Evolutionary conservation across 2,797 vertebrate genomes (phyloP).

Genomic region (Cheirogaleus major): DNA sequence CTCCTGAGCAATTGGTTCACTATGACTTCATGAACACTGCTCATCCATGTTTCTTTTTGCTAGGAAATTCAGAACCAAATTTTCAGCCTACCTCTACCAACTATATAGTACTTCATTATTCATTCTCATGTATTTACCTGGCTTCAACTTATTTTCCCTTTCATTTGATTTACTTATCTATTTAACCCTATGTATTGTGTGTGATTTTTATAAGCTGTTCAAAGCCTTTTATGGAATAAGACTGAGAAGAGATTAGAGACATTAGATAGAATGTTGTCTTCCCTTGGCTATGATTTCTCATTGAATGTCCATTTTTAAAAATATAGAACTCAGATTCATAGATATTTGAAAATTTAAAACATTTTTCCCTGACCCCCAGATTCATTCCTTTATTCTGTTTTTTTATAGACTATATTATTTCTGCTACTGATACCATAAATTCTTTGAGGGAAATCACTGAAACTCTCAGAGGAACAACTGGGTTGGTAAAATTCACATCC

Average conservation of each 20-base stretch:
- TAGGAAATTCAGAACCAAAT: constrained; percentile 32
- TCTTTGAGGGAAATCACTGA: not conserved
- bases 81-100: not conserved
- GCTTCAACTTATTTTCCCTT: constrained; percentile 12
- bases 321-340: constrained; percentile 35
- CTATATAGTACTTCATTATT: not conserved
- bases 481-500: constrained; percentile 18
- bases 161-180: constrained; percentile 43
- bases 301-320: not conserved
- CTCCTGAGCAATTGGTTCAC: constrained; percentile 14
- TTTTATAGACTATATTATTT: constrained; percentile 25
- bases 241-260: constrained; percentile 25
- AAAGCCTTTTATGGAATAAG: constrained; percentile 6
- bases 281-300: not conserved
- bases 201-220: constrained; percentile 17
- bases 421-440: not conserved
- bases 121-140: not conserved
- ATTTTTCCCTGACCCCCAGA: not conserved
- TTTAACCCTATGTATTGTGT: not conserved
- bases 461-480: constrained; percentile 22
- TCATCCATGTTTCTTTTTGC: constrained; percentile 40
- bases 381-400: not conserved
- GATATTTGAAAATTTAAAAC: constrained; percentile 37
- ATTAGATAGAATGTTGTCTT: not conserved
- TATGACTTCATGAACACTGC: not conserved